phyloP scores from a whole-genome alignment of 2,888 invertebrate species.

The Tanypteryx hageni region DNA sequence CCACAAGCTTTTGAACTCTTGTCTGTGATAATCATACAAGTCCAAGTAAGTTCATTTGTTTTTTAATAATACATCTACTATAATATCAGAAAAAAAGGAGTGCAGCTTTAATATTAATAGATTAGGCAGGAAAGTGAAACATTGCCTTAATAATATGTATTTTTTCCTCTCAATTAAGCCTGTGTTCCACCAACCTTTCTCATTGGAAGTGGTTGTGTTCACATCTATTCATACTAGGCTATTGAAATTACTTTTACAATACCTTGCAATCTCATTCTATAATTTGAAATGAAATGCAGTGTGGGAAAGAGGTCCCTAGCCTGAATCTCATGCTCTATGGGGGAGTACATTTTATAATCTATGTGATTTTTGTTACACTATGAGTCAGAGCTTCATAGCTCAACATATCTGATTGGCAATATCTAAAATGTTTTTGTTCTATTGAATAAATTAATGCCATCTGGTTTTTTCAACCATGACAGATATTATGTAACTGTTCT shows the following conservation, averaged over 20 bases:
- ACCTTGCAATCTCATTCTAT: slow-evolving; percentile 59
- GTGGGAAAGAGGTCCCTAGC: slow-evolving; percentile 62
- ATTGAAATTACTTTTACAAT: slow-evolving; percentile 59
- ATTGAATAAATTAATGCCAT: slow-evolving; percentile 57
- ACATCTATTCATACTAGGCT: slow-evolving; percentile 61
- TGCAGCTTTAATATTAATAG: slow-evolving; percentile 62
- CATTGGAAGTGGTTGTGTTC: slow-evolving; percentile 64
- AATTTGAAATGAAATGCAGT: slow-evolving; percentile 54
- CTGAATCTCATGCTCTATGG: slow-evolving; percentile 62
- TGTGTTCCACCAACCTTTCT: slow-evolving; percentile 64
- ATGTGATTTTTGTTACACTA: slow-evolving; percentile 58
- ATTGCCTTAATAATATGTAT: slow-evolving; percentile 62
- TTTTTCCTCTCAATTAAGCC: slow-evolving; percentile 63
- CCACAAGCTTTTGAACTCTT: slow-evolving; percentile 63
- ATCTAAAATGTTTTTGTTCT: slow-evolving; percentile 55
- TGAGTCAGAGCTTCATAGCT: slow-evolving; percentile 59
- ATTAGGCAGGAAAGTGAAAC: slow-evolving; percentile 63
- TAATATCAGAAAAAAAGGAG: slow-evolving; percentile 61
- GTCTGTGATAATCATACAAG: slow-evolving; percentile 64
- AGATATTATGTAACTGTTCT: slow-evolving; percentile 62
- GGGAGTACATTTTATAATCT: slow-evolving; percentile 60
- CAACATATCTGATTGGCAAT: slow-evolving; percentile 64
- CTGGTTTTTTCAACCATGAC: slow-evolving; percentile 61
- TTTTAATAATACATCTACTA: slow-evolving; percentile 60
- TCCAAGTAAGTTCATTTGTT: slow-evolving; percentile 64